Evolutionary conservation across 1,140 invertebrate species (phyloP).

Genomic region (Goniozus legneri): DNA sequence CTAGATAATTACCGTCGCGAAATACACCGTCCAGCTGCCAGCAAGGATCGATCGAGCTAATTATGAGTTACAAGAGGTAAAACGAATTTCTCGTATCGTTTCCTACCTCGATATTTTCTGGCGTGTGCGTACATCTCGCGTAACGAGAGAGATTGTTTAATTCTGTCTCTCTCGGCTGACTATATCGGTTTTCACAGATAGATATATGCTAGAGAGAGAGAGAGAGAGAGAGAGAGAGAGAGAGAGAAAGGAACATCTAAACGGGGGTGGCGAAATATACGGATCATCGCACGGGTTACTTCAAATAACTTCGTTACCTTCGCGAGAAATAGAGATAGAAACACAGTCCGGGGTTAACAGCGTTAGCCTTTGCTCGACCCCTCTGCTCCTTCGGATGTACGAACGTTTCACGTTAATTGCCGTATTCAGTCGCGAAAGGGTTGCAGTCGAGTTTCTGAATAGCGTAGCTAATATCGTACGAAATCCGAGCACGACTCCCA

Average conservation of each 20-base stretch:
- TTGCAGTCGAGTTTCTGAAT: constrained; percentile 44
- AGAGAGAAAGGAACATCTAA: too few relatives aligned
- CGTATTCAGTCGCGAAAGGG: constrained; percentile 46
- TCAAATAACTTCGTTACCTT: constrained; percentile 35
- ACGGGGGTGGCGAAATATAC: background rate
- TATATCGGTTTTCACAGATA: too few relatives aligned
- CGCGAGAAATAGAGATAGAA: too few relatives aligned
- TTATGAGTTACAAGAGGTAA: too few relatives aligned
- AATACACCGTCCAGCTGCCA: too few relatives aligned
- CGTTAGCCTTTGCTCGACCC: constrained; percentile 4
- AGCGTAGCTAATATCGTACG: constrained; percentile 48
- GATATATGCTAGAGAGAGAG: background rate
- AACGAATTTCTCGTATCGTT: too few relatives aligned
- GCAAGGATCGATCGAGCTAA: too few relatives aligned
- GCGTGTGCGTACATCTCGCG: too few relatives aligned
- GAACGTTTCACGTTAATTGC: constrained; percentile 46
- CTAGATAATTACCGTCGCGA: too few relatives aligned
- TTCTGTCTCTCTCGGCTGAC: too few relatives aligned
- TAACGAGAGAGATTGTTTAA: too few relatives aligned
- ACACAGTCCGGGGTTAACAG: constrained; percentile 13
- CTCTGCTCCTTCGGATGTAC: constrained; percentile 23
- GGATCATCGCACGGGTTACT: constrained; percentile 23
- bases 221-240: background rate
- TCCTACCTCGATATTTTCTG: too few relatives aligned
- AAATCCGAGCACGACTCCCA: constrained; percentile 41